Percentiles rank a stretch among this genome's conserved stretches.
Evolutionary conservation across 2,888 invertebrate genomes (phyloP).

Genomic region (Leptura quadrifasciata): DNA sequence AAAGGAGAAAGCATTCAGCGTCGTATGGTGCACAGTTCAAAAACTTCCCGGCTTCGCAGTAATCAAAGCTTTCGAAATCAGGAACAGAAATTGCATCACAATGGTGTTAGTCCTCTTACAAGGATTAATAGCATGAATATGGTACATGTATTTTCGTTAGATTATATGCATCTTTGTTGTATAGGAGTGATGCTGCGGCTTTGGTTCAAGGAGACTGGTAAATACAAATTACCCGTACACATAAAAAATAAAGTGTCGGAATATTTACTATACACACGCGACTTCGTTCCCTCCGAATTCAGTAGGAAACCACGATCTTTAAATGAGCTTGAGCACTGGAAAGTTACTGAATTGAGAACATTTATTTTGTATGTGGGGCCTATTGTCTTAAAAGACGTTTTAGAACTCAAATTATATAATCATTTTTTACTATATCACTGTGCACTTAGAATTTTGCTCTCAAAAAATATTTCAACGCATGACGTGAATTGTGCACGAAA

Average conservation of each 20-base stretch:
- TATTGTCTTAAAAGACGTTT: slow-evolving; percentile 28
- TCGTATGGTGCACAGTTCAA: not conserved
- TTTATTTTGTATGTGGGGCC: slow-evolving; percentile 28
- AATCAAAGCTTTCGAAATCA: slow-evolving; percentile 12
- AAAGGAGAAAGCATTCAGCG: not conserved
- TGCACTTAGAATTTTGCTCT: slow-evolving; percentile 36
- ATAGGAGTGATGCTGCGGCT: slow-evolving; percentile 16
- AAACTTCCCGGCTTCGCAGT: not conserved
- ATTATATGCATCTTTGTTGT: slow-evolving; percentile 31
- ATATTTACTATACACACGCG: slow-evolving; percentile 27
- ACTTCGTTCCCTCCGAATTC: slow-evolving; percentile 41
- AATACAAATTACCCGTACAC: slow-evolving; percentile 16
- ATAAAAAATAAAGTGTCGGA: slow-evolving; percentile 30
- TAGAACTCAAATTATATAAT: slow-evolving; percentile 16
- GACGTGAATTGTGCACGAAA: slow-evolving; percentile 31
- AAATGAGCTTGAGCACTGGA: slow-evolving; percentile 34
- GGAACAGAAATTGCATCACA: slow-evolving; percentile 24
- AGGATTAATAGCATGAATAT: slow-evolving; percentile 5
- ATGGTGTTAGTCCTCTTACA: slow-evolving; percentile 10
- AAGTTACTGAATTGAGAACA: slow-evolving; percentile 37
- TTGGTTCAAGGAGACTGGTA: slow-evolving; percentile 8
- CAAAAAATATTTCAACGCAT: slow-evolving; percentile 21
- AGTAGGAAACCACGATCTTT: slow-evolving; percentile 36
- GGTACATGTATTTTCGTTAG: slow-evolving; percentile 16
- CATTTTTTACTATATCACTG: slow-evolving; percentile 40